A percentile compares a stretch with the other conserved stretches of the same genome.
phyloP scores from a whole-genome alignment of 2,113 vertebrate genomes.

The Ursus arctos region DNA sequence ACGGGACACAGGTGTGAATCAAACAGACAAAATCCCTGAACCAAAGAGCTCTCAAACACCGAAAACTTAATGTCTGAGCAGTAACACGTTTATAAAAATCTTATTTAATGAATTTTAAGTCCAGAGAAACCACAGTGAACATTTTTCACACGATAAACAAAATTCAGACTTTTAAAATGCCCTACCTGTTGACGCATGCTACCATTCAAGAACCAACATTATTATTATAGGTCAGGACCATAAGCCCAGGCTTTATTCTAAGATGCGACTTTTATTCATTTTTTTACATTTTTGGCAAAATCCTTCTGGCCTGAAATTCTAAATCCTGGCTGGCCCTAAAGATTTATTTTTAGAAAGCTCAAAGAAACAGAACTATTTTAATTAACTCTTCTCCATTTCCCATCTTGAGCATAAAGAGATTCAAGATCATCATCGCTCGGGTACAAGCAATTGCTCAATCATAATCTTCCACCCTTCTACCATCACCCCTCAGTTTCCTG shows the following conservation, averaged over 20 bases:
- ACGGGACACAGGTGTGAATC: not conserved
- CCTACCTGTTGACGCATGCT: not conserved
- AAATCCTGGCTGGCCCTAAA: slow-evolving; percentile 14
- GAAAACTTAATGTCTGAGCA: slow-evolving; percentile 35
- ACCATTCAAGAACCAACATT: not conserved
- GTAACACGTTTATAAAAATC: not conserved
- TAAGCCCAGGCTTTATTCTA: not conserved
- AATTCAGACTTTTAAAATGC: slow-evolving; percentile 14
- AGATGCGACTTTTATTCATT: slow-evolving; percentile 29
- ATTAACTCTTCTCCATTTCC: not conserved
- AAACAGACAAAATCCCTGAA: not conserved
- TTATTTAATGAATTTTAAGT: slow-evolving; percentile 5
- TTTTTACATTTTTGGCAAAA: slow-evolving; percentile 30
- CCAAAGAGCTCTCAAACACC: not conserved
- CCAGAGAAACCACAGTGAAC: not conserved
- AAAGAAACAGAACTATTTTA: slow-evolving; percentile 21
- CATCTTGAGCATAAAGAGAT: not conserved
- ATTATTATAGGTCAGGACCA: not conserved
- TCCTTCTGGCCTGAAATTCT: slow-evolving; percentile 56
- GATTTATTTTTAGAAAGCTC: slow-evolving; percentile 61
- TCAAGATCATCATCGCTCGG: not conserved
- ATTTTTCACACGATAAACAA: slow-evolving; percentile 14
- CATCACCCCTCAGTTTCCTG: not conserved
- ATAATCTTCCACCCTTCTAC: not conserved
- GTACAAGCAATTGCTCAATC: not conserved